These are phyloP conservation scores for Gallinago media DNA, from an alignment of 2,113 vertebrate genomes.

Conservation along the genomic window DNA sequence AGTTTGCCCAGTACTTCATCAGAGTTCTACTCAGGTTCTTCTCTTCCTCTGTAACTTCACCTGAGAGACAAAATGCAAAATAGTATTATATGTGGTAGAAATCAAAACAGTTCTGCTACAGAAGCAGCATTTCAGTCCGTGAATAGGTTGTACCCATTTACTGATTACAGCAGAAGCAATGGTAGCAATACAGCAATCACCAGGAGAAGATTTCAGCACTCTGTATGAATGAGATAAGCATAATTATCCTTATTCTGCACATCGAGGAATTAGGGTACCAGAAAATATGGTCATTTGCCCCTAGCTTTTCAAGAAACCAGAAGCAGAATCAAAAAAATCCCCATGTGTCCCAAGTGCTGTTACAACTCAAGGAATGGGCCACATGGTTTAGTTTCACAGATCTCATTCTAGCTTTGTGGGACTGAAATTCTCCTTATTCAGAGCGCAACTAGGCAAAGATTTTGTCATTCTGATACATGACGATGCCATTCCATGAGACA, in stretches of 20 bases:
- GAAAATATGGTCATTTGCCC: not conserved
- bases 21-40: conserved; percentile 81
- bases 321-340: not conserved
- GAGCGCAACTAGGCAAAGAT: not conserved
- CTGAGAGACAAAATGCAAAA: conserved; percentile 55
- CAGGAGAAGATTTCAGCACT: not conserved
- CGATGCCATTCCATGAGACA: not conserved
- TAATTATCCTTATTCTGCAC: not conserved
- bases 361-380: not conserved
- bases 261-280: not conserved
- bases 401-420: not conserved
- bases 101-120: not conserved
- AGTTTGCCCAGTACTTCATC: conserved; percentile 89
- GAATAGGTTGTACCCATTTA: not conserved
- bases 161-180: not conserved
- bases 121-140: not conserved
- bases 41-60: conserved; percentile 79
- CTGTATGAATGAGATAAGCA: not conserved
- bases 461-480: not conserved
- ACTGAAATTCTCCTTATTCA: not conserved
- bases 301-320: not conserved
- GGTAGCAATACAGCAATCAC: not conserved
- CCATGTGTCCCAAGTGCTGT: not conserved
- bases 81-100: not conserved
- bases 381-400: not conserved